A percentile compares a stretch with the other conserved stretches of the same genome.
These are phyloP conservation scores for Acipenser transmontanus DNA, from an alignment of 2,797 vertebrate genomes.

Conservation along the genomic window DNA sequence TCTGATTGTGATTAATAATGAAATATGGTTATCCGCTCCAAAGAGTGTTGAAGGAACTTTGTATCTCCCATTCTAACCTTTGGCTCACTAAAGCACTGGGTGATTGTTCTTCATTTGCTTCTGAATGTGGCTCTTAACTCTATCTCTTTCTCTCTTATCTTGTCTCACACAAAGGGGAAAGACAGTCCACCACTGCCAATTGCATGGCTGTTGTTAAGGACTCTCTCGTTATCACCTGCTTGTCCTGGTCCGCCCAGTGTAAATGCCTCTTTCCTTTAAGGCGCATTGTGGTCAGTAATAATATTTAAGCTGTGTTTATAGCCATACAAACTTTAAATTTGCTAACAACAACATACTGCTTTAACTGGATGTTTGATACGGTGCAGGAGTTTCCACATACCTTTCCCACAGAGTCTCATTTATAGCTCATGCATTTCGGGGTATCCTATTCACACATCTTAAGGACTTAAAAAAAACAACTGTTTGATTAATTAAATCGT, in stretches of 20 bases:
- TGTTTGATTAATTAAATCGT: too few species aligned
- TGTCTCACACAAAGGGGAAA: constrained; percentile 32
- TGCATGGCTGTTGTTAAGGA: constrained; percentile 36
- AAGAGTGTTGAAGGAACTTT: constrained; percentile 10
- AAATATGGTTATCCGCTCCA: not conserved
- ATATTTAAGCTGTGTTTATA: constrained; percentile 29
- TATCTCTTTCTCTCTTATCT: constrained; percentile 31
- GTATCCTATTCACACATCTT: too few species aligned
- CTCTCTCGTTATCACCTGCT: constrained; percentile 44
- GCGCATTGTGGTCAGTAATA: constrained; percentile 26
- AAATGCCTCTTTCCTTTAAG: constrained; percentile 38
- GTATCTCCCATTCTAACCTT: constrained; percentile 22
- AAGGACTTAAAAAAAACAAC: too few species aligned
- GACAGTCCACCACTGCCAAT: constrained; percentile 19
- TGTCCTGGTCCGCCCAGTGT: constrained; percentile 30
- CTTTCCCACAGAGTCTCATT: not conserved
- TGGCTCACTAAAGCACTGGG: constrained; percentile 22
- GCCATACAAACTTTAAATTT: constrained; percentile 18
- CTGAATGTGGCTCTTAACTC: constrained; percentile 36
- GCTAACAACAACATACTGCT: constrained; percentile 19
- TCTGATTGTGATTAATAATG: not conserved
- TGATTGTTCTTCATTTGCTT: constrained; percentile 36
- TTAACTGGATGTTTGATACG: not conserved
- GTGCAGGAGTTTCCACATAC: not conserved
- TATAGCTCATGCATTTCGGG: not conserved